These are phyloP conservation scores for Etheostoma nigrum DNA, from an alignment of 2,797 vertebrate genomes.

Conservation along the genomic window DNA sequence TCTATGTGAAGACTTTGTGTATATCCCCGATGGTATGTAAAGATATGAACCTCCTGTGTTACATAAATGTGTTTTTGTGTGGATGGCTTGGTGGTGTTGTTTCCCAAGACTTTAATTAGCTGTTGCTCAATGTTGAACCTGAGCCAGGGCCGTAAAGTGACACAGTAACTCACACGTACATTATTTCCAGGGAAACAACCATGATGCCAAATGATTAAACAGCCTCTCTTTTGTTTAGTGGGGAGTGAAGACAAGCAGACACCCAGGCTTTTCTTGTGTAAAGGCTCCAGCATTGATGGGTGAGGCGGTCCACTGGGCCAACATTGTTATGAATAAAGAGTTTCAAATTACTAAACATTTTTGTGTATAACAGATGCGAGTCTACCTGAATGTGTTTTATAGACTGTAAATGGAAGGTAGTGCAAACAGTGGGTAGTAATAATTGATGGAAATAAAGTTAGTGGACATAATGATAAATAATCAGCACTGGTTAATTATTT, in stretches of 20 bases:
- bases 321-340: not conserved
- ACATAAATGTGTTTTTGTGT: constrained; percentile 1
- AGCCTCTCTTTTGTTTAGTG: constrained; percentile 66
- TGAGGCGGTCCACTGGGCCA: constrained; percentile 45
- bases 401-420: not conserved
- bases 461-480: not conserved
- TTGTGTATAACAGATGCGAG: not conserved
- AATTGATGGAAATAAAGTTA: not conserved
- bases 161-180: constrained; percentile 46
- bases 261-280: constrained; percentile 1
- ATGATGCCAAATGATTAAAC: constrained; percentile 38
- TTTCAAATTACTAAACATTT: not conserved
- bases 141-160: constrained; percentile 43
- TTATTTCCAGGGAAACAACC: constrained; percentile 25
- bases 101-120: not conserved
- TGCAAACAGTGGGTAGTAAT: not conserved
- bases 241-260: constrained; percentile 35
- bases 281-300: constrained; percentile 43
- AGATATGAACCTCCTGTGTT: not conserved
- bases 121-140: constrained; percentile 16
- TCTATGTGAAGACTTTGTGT: constrained; percentile 76
- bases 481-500: not conserved
- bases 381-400: not conserved
- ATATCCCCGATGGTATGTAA: constrained; percentile 69
- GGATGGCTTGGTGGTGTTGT: not conserved